These are phyloP conservation scores for Schizopygopsis malacanthus DNA, from an alignment of 2,797 vertebrate genomes.

Conservation along the genomic window DNA sequence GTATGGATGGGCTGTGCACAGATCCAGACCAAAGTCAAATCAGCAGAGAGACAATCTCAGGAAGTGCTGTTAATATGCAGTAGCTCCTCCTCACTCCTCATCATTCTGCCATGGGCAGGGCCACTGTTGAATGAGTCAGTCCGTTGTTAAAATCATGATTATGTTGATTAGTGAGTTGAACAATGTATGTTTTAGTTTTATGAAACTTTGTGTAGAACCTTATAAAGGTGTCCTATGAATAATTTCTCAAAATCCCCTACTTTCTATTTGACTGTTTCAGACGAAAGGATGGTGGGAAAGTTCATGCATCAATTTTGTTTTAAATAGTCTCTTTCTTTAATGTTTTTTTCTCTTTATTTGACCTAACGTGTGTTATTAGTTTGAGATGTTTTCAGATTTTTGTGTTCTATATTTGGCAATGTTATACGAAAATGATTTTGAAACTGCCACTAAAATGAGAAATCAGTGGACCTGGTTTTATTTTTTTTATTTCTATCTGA, in stretches of 20 bases:
- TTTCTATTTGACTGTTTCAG: slow-evolving; percentile 14
- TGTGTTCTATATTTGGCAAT: slow-evolving; percentile 31
- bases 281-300: neutral
- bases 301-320: slow-evolving; percentile 4
- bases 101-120: slow-evolving; percentile 28
- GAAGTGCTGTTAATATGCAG: slow-evolving; percentile 49
- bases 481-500: slow-evolving; percentile 32
- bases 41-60: slow-evolving; percentile 63
- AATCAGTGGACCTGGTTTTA: slow-evolving; percentile 49
- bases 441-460: slow-evolving; percentile 44
- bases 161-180: slow-evolving; percentile 12
- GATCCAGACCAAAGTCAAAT: slow-evolving; percentile 62
- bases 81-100: slow-evolving; percentile 31
- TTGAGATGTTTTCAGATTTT: slow-evolving; percentile 15
- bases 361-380: neutral
- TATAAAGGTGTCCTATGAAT: slow-evolving; percentile 44
- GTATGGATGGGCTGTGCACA: slow-evolving; percentile 41
- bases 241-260: slow-evolving; percentile 11
- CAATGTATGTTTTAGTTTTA: slow-evolving; percentile 54
- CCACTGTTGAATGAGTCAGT: slow-evolving; percentile 29
- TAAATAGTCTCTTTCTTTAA: neutral
- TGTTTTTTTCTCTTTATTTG: neutral
- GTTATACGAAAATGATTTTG: slow-evolving; percentile 33
- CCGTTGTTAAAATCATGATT: slow-evolving; percentile 22
- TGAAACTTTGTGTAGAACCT: slow-evolving; percentile 39